Evolutionary conservation across 2,797 vertebrate species (phyloP), one percentile per base, ranked within the genome.

Genomic region (Mico argentatus): DNA sequence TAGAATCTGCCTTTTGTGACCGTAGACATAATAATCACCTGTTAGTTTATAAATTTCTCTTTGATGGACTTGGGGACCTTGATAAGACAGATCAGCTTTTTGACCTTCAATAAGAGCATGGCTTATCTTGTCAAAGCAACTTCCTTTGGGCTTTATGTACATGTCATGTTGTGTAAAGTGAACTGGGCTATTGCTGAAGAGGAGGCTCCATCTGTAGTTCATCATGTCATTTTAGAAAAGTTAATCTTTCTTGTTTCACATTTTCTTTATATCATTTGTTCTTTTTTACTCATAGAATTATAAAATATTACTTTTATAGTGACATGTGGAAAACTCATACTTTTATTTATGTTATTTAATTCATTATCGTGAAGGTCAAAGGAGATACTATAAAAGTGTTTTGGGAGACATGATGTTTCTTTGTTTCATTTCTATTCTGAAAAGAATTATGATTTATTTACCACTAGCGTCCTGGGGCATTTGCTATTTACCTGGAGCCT

Each of bases 401-500:
- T 97, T 96, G 70, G 46, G 85, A 96, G 92, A 80, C 59, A 59
- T 1, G 30, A 94, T 87, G 27, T 95, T 59, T 67, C 41, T 96
- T 95, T 94, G 76, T 95, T 96, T 97, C 50, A 86, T 93, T 97
- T 27, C 77, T 41, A 30, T 96, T 96, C 86, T 98, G 76, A 97
- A 44, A 88, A 30, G 4, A 91, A 1, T 36, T 84, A 0, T 88
- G 2, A 85, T 97, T 97, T 59, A 0, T 44, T 90, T 93, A 27
- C 44, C 41, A 0, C 48, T 98, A 99, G 99, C 99, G 99, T 59
- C 99, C 99, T 0, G 99, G 99, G 2, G 99, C 99, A 26, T 99
- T 99, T 96, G 99, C 99, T 98, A 99, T 99, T 98, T 99, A 99
- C 98, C 96, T 99, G 97, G 99, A 99, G 98, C 99, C 99, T 0